Evolutionary conservation across 1,140 invertebrate species (phyloP), one percentile per base, ranked within the genome.

Genomic region (Caenorhabditis tropicalis): DNA sequence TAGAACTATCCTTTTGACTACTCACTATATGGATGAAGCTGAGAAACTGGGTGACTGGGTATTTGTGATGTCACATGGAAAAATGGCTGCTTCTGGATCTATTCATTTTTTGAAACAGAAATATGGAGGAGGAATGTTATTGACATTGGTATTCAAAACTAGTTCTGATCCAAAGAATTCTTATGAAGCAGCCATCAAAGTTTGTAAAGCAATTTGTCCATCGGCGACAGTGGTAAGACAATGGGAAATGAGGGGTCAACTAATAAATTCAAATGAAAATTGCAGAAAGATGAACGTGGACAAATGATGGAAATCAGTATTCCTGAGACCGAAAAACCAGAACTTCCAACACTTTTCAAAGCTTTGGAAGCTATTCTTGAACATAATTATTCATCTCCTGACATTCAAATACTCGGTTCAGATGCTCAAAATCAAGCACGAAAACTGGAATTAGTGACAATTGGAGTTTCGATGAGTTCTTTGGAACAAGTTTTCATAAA

Each of bases 21-120:
- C 97, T 0, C 97, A 99, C 92, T 97, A 96, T 91, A 98, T 99
- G 96, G 97, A 98, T 92, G 97, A 99, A 92, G 97, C 97, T 10
- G 97, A 99, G 92, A 93, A 95, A 24, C 93, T 98, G 0, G 96
- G 96, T 1, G 93, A 93, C 87, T 83, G 92, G 82, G 91, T 93
- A 46, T 92, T 91, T 16, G 91, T 93, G 15, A 94, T 95, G 65
- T 92, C 93, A 16, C 92, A 93, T 81, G 94, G 94, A 48, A 92
- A 92, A 83, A 91, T 95, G 0, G 92, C 93, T 81, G 94, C 94
- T 87, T 93, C 92, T 87, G 94, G 94, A 2, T 94, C 94, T 0
- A 93, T 93, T 33, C 91, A 94, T 4, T 95, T 93, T 89, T 91
- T 95, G 16, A 95, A 95, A 90, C 85, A 89, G 39, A 79, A 81